Conservation (phyloP, 1,140 invertebrate genomes). For the Laupala kohalensis region DNA sequence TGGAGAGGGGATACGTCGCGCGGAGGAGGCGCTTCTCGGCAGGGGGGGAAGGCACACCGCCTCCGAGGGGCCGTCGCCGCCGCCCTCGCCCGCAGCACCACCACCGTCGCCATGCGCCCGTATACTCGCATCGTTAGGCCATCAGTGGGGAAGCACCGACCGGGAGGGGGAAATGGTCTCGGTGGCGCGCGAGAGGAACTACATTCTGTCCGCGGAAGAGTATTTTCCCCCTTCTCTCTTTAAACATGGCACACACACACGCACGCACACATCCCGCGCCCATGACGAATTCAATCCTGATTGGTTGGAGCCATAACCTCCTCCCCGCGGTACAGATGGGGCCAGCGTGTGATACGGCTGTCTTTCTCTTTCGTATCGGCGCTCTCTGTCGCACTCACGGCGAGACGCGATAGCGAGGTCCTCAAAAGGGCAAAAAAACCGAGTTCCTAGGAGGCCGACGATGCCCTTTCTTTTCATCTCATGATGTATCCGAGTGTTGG, state of each 20-base stretch:
- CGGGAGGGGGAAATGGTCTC: background rate
- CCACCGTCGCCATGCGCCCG: too few relatives aligned
- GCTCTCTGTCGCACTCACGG: background rate
- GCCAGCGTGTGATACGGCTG: too few relatives aligned
- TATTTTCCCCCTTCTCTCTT: background rate
- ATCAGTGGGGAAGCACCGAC: background rate
- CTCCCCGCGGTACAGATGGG: too few relatives aligned
- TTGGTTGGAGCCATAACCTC: background rate
- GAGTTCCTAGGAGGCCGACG: background rate
- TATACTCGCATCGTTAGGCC: background rate
- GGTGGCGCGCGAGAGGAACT: background rate
- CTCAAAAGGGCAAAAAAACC: background rate
- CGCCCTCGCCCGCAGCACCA: too few relatives aligned
- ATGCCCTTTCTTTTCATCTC: background rate
- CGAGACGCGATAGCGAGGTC: too few relatives aligned
- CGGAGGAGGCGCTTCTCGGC: background rate
- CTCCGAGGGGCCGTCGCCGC: too few relatives aligned
- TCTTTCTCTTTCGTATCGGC: background rate
- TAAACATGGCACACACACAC: background rate
- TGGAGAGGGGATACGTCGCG: background rate
- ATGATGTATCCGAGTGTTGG: background rate
- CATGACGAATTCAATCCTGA: background rate
- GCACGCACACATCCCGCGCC: background rate
- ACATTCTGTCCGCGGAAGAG: background rate
- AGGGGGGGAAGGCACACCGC: background rate